Evolutionary conservation across 1,140 invertebrate species (phyloP).

Genomic region (Aphelinus certus): DNA sequence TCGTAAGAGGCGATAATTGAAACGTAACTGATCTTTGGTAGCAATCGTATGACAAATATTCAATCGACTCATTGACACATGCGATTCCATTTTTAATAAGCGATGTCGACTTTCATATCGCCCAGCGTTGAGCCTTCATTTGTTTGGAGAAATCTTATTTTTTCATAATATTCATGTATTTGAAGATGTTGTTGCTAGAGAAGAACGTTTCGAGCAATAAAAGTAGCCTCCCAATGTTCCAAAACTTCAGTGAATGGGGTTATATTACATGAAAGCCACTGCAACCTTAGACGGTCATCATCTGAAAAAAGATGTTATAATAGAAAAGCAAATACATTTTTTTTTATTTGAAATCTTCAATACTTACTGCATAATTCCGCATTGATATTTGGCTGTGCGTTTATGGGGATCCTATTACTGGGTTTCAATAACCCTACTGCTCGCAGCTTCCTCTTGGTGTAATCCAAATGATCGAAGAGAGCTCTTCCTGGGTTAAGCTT

Average conservation of each 20-base stretch:
- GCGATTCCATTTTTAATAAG: no score
- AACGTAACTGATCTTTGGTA: no score
- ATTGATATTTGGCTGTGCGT: no score
- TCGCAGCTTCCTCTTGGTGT: neutral
- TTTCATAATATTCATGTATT: neutral
- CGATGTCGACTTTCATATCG: no score
- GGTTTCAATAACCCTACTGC: no score
- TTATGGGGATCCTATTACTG: no score
- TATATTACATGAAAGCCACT: neutral
- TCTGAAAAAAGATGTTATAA: neutral
- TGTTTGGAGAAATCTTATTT: neutral
- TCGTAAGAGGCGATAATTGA: no score
- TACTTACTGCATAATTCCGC: neutral
- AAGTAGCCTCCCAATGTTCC: neutral
- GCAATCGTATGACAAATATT: no score
- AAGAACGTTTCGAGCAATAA: neutral
- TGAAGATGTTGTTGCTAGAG: neutral
- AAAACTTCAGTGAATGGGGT: neutral
- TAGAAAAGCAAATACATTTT: slow-evolving; percentile 1
- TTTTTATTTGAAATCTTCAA: neutral
- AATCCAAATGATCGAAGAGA: neutral
- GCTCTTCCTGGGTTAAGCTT: neutral
- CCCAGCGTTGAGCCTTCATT: neutral
- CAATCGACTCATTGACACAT: no score
- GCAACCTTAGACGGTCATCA: neutral